phyloP scores from a whole-genome alignment of 2,888 invertebrate species.

The Taphrorychus bicolor region DNA sequence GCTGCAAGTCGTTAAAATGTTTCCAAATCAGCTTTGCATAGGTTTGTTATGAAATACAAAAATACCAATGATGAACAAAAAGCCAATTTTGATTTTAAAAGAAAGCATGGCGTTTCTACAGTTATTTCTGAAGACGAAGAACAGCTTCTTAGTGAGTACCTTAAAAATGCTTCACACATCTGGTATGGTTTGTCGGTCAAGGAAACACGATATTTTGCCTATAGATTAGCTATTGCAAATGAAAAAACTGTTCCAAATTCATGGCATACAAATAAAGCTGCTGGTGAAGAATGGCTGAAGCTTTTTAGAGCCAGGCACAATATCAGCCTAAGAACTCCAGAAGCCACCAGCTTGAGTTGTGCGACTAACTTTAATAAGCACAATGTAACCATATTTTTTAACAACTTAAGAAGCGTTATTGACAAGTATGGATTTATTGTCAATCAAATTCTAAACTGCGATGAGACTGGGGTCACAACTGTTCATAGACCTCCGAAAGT shows the following conservation, averaged over 20 bases:
- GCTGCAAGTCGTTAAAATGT: slow-evolving; percentile 1
- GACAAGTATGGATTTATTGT: slow-evolving; percentile 21
- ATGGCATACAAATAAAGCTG: slow-evolving; percentile 13
- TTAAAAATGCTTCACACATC: slow-evolving; percentile 8
- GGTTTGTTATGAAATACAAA: background rate
- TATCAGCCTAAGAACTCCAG: slow-evolving; percentile 44
- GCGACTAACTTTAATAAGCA: slow-evolving; percentile 47
- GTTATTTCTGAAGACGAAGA: slow-evolving; percentile 16
- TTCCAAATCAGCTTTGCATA: slow-evolving; percentile 3
- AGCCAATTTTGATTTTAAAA: slow-evolving; percentile 1
- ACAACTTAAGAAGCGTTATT: slow-evolving; percentile 20
- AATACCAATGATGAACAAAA: background rate
- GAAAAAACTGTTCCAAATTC: slow-evolving; percentile 13
- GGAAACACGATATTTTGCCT: slow-evolving; percentile 14
- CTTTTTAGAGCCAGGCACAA: slow-evolving; percentile 29
- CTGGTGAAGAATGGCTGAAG: slow-evolving; percentile 29
- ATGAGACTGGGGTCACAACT: background rate
- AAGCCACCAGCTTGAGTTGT: slow-evolving; percentile 48
- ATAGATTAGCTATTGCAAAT: slow-evolving; percentile 16
- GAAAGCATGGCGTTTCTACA: slow-evolving; percentile 5
- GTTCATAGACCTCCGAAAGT: background rate
- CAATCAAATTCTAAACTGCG: slow-evolving; percentile 40
- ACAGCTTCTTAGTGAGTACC: background rate
- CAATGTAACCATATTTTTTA: slow-evolving; percentile 42
- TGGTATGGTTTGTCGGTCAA: slow-evolving; percentile 11